Evolutionary conservation across 2,113 vertebrate genomes (phyloP).

Genomic region (Caranx melampygus): DNA sequence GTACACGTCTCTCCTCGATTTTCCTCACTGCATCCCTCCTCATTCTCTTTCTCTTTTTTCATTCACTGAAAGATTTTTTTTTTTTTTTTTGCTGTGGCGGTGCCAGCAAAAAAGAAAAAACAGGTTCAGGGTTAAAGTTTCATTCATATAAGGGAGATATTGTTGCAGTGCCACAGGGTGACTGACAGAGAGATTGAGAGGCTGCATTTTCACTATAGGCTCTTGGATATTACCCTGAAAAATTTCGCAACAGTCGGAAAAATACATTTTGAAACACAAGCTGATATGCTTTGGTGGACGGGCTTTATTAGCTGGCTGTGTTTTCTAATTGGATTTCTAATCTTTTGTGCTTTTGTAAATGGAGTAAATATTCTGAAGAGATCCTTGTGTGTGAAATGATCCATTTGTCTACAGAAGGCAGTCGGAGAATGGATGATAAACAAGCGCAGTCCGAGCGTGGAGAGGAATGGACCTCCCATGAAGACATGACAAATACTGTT

Average conservation of each 20-base stretch:
- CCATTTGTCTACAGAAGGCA: slow-evolving; percentile 50
- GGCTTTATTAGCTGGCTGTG: slow-evolving; percentile 45
- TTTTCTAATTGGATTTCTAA: slow-evolving; percentile 53
- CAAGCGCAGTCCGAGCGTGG: slow-evolving; percentile 40
- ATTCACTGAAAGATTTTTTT: slow-evolving; percentile 29
- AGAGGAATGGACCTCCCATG: slow-evolving; percentile 69
- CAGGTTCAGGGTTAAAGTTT: slow-evolving; percentile 62
- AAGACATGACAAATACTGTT: slow-evolving; percentile 79
- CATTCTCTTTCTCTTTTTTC: not conserved
- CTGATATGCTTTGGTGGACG: slow-evolving; percentile 38
- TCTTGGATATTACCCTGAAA: slow-evolving; percentile 49
- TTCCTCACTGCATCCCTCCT: slow-evolving; percentile 10
- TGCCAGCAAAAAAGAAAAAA: slow-evolving; percentile 41
- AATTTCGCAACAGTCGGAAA: slow-evolving; percentile 33
- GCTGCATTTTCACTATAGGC: slow-evolving; percentile 31
- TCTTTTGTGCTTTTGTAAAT: slow-evolving; percentile 44
- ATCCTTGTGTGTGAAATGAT: slow-evolving; percentile 59
- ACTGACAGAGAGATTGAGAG: slow-evolving; percentile 41
- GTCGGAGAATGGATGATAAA: slow-evolving; percentile 50
- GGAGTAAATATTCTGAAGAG: slow-evolving; percentile 50
- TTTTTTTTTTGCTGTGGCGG: slow-evolving; percentile 33
- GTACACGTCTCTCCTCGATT: slow-evolving; percentile 13
- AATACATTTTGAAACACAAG: slow-evolving; percentile 39
- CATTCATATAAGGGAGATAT: slow-evolving; percentile 52
- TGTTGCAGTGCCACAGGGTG: slow-evolving; percentile 46